A percentile compares a stretch with the other conserved stretches of the same genome.
phyloP scores from a whole-genome alignment of 2,797 vertebrate species.

The Squalus acanthias region DNA sequence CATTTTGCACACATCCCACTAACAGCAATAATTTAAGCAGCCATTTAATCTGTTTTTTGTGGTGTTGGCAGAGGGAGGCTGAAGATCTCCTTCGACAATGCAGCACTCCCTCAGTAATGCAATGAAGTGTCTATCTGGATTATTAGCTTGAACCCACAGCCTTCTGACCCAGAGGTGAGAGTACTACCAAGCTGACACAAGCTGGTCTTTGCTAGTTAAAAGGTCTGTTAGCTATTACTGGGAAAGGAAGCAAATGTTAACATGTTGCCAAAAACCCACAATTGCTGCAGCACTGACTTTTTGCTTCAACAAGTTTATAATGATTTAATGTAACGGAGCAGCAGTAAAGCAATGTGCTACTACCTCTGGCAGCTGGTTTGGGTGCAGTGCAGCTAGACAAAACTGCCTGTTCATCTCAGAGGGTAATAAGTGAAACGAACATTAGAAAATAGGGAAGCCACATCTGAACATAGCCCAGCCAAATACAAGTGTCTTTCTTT shows the following conservation, averaged over 20 bases:
- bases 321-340: background rate
- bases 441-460: background rate
- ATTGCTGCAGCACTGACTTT: background rate
- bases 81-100: background rate
- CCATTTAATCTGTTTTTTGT: background rate
- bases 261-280: background rate
- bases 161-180: background rate
- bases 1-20: background rate
- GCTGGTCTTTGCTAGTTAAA: constrained; percentile 7
- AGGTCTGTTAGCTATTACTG: constrained; percentile 3
- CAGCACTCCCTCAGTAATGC: background rate
- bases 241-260: constrained; percentile 3
- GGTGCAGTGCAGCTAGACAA: background rate
- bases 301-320: constrained; percentile 3
- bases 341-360: background rate
- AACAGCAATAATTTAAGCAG: background rate
- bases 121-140: background rate
- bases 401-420: background rate
- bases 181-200: background rate
- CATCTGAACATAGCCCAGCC: background rate
- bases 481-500: background rate
- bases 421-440: background rate
- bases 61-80: background rate
- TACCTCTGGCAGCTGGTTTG: background rate
- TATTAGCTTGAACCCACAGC: background rate